phyloP scores from a whole-genome alignment of 2,113 vertebrate genomes.

The Oreochromis niloticus region DNA sequence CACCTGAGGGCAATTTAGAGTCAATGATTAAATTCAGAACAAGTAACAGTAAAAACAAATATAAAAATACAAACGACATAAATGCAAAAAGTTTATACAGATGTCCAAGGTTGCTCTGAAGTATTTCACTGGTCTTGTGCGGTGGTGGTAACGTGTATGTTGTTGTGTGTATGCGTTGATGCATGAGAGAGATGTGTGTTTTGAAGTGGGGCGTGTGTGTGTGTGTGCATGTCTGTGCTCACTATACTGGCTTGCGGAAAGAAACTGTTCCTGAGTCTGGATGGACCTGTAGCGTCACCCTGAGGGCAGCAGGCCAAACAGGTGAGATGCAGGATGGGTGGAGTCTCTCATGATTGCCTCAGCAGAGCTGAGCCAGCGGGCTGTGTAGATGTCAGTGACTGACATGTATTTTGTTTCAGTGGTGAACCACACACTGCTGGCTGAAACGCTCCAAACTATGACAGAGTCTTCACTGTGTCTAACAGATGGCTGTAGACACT shows the following conservation, averaged over 20 bases:
- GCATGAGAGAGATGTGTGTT: neutral
- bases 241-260: neutral
- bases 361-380: no score
- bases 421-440: neutral
- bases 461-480: neutral
- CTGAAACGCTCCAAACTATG: neutral
- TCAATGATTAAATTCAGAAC: neutral
- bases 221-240: neutral
- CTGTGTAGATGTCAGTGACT: neutral
- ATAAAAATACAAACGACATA: neutral
- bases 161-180: neutral
- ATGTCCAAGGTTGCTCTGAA: neutral
- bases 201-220: neutral
- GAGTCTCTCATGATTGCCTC: neutral
- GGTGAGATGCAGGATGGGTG: neutral
- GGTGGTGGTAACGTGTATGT: neutral
- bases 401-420: neutral
- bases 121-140: no score
- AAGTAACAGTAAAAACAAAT: neutral
- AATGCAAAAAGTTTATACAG: neutral
- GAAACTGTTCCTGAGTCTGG: neutral
- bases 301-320: neutral
- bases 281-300: neutral
- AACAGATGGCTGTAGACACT: rapidly evolving
- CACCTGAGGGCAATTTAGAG: neutral